Evolutionary conservation across 2,797 vertebrate genomes (phyloP).

Genomic region (Antennarius maculatus): DNA sequence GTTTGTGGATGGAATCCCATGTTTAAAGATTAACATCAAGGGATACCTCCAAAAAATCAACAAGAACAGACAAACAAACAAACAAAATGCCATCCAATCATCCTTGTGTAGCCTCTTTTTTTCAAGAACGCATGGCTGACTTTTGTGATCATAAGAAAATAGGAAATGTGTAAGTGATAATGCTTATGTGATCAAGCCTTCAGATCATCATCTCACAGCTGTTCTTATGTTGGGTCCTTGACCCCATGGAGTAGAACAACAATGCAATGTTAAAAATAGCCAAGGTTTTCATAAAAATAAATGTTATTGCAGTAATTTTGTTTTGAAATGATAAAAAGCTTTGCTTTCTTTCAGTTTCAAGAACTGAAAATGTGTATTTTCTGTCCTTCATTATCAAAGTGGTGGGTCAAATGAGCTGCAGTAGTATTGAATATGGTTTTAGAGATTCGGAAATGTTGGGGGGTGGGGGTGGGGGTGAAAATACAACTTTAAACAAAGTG

Average conservation of each 20-base stretch:
- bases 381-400: constrained; percentile 14
- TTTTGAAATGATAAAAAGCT: neutral
- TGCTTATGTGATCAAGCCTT: neutral
- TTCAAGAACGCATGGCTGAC: neutral
- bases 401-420: constrained; percentile 19
- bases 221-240: neutral
- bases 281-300: neutral
- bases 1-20: neutral
- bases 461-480: constrained; percentile 62
- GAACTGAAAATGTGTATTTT: constrained; percentile 13
- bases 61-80: neutral
- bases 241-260: neutral
- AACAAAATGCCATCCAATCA: no score
- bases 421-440: constrained; percentile 38
- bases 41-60: no score
- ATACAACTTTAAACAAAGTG: constrained; percentile 75
- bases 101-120: neutral
- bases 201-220: neutral
- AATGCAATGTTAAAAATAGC: neutral
- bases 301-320: neutral
- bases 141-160: neutral
- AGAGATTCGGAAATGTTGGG: constrained; percentile 64
- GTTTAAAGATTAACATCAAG: no score
- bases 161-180: neutral
- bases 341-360: neutral